These are phyloP conservation scores for Leptinotarsa haldemani DNA, from an alignment of 2,888 invertebrate species.

Conservation along the genomic window DNA sequence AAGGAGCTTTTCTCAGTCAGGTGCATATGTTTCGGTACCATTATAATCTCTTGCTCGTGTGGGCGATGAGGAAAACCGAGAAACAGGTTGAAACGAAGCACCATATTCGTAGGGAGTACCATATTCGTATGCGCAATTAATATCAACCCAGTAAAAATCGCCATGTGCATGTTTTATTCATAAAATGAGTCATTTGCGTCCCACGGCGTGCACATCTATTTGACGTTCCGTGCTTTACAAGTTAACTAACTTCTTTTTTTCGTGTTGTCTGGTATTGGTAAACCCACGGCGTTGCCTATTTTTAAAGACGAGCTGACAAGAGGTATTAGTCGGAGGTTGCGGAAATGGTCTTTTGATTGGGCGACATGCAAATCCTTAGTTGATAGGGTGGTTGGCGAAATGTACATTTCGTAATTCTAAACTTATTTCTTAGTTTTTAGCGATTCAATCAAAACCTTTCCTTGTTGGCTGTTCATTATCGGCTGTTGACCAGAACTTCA, in stretches of 20 bases:
- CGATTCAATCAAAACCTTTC: too few relatives aligned
- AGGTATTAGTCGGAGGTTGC: constrained; percentile 9
- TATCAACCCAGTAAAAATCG: constrained; percentile 34
- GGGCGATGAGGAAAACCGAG: constrained; percentile 27
- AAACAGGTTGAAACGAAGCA: constrained; percentile 44
- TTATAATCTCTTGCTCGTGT: not conserved
- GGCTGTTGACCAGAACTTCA: too few relatives aligned
- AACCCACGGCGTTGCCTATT: constrained; percentile 24
- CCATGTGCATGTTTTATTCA: constrained; percentile 44
- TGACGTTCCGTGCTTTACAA: constrained; percentile 28
- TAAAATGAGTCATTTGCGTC: constrained; percentile 43
- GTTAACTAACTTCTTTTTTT: constrained; percentile 26
- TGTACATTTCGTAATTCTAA: too few relatives aligned
- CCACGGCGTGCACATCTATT: constrained; percentile 27
- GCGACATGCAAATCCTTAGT: not conserved
- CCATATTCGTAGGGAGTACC: constrained; percentile 38
- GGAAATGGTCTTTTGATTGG: not conserved
- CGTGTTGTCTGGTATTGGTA: constrained; percentile 23
- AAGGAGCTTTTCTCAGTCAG: constrained; percentile 19
- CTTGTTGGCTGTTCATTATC: too few relatives aligned
- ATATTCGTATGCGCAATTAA: constrained; percentile 37
- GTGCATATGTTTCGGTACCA: constrained; percentile 23
- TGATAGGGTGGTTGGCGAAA: too few relatives aligned
- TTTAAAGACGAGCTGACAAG: constrained; percentile 21
- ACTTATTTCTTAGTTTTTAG: too few relatives aligned